Percentiles rank a stretch among this genome's conserved stretches.
Evolutionary conservation across 2,888 invertebrate species (phyloP).

Genomic region (Megaustenia siamemsis): DNA sequence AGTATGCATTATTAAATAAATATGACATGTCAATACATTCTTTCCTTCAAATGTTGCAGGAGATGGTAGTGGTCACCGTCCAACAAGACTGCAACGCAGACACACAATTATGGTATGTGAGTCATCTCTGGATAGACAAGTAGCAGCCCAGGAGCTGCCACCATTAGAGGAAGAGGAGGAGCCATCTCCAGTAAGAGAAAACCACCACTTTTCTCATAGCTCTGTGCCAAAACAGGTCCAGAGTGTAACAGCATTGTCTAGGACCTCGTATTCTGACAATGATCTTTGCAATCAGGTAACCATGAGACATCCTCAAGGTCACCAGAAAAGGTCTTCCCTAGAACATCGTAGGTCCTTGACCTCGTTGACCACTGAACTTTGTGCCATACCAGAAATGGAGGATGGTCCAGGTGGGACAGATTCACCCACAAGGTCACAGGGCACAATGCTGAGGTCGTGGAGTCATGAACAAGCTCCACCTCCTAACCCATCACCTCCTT

Average conservation of each 20-base stretch:
- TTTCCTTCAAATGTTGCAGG: constrained; percentile 2
- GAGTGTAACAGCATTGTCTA: not conserved
- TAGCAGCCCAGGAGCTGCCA: constrained; percentile 57
- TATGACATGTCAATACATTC: not conserved
- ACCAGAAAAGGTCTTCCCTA: constrained; percentile 35
- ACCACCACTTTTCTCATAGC: constrained; percentile 14
- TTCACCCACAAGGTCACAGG: constrained; percentile 13
- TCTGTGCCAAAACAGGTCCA: not conserved
- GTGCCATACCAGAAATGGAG: constrained; percentile 59
- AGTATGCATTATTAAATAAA: too few relatives aligned
- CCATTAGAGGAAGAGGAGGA: constrained; percentile 60
- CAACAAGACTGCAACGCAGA: constrained; percentile 64
- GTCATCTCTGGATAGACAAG: constrained; percentile 65
- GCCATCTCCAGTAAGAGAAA: constrained; percentile 54
- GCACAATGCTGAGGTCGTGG: constrained; percentile 28
- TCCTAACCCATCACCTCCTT: constrained; percentile 54
- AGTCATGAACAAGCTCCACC: constrained; percentile 52
- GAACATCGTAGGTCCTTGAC: constrained; percentile 58
- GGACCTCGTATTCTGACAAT: constrained; percentile 36
- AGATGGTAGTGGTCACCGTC: constrained; percentile 29
- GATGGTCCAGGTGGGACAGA: constrained; percentile 44
- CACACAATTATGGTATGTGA: constrained; percentile 77
- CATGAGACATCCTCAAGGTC: constrained; percentile 36
- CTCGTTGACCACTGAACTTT: constrained; percentile 54
- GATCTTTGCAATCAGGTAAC: constrained; percentile 38